A percentile compares a stretch with the other conserved stretches of the same genome.
These are phyloP conservation scores for Sakesphorus luctuosus DNA, from an alignment of 2,113 vertebrate genomes.

Conservation along the genomic window DNA sequence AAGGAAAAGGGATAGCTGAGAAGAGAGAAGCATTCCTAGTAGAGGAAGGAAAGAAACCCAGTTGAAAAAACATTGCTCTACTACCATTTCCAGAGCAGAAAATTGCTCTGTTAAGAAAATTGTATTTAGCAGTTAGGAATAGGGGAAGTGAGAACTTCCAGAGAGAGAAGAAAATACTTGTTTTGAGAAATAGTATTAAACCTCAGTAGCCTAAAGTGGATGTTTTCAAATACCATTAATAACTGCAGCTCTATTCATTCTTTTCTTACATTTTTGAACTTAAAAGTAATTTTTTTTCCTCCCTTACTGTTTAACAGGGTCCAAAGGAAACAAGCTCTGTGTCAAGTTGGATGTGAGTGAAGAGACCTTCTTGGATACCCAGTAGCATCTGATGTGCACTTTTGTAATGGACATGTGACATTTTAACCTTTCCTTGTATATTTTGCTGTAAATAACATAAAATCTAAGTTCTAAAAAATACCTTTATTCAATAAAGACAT, in stretches of 20 bases:
- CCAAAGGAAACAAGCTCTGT: conserved; percentile 81
- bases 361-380: conserved; percentile 21
- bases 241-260: neutral
- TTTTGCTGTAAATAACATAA: conserved; percentile 77
- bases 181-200: neutral
- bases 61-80: neutral
- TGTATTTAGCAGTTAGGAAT: neutral
- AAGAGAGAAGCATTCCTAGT: neutral
- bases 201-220: neutral
- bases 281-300: neutral
- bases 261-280: neutral
- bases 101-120: neutral
- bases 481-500: conserved; percentile 69
- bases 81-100: neutral
- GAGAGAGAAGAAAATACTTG: neutral
- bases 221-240: neutral
- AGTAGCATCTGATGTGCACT: neutral
- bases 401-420: neutral
- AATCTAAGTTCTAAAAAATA: conserved; percentile 55
- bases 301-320: conserved; percentile 55
- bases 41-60: neutral
- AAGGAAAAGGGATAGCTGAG: neutral
- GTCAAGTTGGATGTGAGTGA: conserved; percentile 84
- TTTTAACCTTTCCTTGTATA: conserved; percentile 68
- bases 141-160: neutral